phyloP scores from a whole-genome alignment of 2,888 invertebrate species.

The Synanthedon andrenaeformis region DNA sequence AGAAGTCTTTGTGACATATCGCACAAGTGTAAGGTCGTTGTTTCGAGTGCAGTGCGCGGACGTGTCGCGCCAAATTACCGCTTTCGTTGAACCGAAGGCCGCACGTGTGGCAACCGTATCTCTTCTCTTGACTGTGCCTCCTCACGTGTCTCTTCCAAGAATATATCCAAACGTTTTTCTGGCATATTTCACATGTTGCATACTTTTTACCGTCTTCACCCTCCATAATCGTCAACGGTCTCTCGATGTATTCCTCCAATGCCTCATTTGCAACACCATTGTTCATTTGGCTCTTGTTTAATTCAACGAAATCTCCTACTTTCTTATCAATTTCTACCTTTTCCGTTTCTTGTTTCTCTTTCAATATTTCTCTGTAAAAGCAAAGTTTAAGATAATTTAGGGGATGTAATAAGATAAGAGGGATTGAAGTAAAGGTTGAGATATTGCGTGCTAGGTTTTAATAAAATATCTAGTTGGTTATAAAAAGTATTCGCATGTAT shows the following conservation, averaged over 20 bases:
- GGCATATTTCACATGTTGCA: constrained; percentile 45
- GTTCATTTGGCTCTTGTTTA: neutral
- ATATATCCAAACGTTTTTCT: constrained; percentile 24
- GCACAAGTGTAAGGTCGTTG: constrained; percentile 60
- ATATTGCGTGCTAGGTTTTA: neutral
- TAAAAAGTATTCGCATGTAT: neutral
- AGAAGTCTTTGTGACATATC: constrained; percentile 55
- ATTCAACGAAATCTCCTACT: neutral
- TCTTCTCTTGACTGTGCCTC: constrained; percentile 42
- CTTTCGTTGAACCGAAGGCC: constrained; percentile 58
- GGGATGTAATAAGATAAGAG: neutral
- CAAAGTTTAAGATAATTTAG: neutral
- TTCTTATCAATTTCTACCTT: neutral
- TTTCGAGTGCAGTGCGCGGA: constrained; percentile 51
- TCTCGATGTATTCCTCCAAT: neutral
- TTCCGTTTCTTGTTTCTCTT: constrained; percentile 5
- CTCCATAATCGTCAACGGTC: constrained; percentile 5
- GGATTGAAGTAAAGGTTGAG: neutral
- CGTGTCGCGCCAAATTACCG: constrained; percentile 64
- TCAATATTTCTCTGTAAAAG: constrained; percentile 19
- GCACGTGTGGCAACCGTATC: constrained; percentile 64
- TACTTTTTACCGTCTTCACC: constrained; percentile 21
- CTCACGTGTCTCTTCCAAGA: constrained; percentile 58
- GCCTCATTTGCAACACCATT: neutral
- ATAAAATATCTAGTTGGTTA: neutral